These are phyloP conservation scores for Conomelus anceps DNA, from an alignment of 2,888 invertebrate species.

Conservation along the genomic window DNA sequence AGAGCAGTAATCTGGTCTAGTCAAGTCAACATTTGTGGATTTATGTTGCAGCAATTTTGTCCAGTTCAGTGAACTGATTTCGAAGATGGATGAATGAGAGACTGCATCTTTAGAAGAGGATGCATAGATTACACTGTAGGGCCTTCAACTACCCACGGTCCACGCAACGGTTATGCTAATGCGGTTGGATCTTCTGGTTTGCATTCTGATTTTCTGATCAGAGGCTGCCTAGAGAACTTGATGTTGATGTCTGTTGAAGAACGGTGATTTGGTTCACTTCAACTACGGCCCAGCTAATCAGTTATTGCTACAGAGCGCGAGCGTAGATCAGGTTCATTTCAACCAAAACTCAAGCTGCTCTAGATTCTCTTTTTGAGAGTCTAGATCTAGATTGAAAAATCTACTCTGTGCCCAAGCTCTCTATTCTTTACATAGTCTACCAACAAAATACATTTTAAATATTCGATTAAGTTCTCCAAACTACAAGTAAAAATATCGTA, in stretches of 20 bases:
- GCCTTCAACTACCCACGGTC: neutral
- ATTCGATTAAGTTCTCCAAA: too few relatives aligned
- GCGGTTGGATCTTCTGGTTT: neutral
- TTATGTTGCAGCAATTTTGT: neutral
- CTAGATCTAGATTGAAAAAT: too few relatives aligned
- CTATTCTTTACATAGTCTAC: too few relatives aligned
- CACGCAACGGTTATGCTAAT: neutral
- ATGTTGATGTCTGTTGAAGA: neutral
- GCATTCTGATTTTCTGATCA: neutral
- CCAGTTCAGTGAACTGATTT: neutral
- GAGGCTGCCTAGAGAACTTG: neutral
- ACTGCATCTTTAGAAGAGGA: neutral
- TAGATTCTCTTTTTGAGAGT: too few relatives aligned
- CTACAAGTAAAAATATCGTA: too few relatives aligned
- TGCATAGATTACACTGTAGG: neutral
- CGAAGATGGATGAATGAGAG: neutral
- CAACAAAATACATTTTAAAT: too few relatives aligned
- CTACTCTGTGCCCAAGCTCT: too few relatives aligned
- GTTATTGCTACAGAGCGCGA: too few relatives aligned
- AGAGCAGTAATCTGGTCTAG: too few relatives aligned
- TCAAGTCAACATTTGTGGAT: neutral
- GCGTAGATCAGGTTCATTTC: too few relatives aligned
- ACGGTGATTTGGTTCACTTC: neutral
- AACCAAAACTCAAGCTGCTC: too few relatives aligned
- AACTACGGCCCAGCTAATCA: neutral